Evolutionary conservation across 2,888 invertebrate species (phyloP).

Genomic region (Meandrusa payeni): DNA sequence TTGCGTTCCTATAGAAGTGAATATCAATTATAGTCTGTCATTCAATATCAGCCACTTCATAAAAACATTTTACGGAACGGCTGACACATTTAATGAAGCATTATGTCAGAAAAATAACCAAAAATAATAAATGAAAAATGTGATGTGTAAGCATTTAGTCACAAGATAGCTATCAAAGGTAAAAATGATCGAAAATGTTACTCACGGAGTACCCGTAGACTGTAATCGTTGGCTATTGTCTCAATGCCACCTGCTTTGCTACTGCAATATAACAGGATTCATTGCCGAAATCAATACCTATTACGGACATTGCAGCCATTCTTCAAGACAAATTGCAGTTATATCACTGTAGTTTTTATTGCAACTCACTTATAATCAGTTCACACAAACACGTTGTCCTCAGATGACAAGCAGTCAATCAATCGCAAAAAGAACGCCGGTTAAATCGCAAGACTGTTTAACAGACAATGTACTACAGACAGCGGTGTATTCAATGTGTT

Average conservation of each 20-base stretch:
- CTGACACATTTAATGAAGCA: conserved; percentile 4
- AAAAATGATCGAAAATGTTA: conserved; percentile 51
- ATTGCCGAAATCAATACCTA: conserved; percentile 99
- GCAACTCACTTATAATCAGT: conserved; percentile 40
- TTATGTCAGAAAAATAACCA: conserved; percentile 18
- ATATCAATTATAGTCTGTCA: too few relatives aligned
- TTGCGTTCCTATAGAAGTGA: too few relatives aligned
- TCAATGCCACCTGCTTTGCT: conserved; percentile 99
- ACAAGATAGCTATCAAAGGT: conserved; percentile 21
- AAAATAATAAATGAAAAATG: conserved; percentile 5
- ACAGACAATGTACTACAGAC: conserved; percentile 25
- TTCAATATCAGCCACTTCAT: too few relatives aligned
- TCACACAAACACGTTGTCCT: conserved; percentile 62
- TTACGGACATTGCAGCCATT: conserved; percentile 95
- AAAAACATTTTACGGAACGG: too few relatives aligned
- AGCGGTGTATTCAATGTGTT: conserved; percentile 19
- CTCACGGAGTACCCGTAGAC: conserved; percentile 99
- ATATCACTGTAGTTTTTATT: conserved; percentile 38
- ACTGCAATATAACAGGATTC: conserved; percentile 99
- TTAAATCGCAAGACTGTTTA: conserved; percentile 30
- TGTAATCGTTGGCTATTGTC: conserved; percentile 99
- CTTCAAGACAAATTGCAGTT: conserved; percentile 34
- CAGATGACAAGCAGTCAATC: conserved; percentile 55
- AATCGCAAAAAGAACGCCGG: conserved; percentile 44
- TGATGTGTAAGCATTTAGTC: conserved; percentile 5